A percentile compares a stretch with the other conserved stretches of the same genome.
Conservation (phyloP, 2,888 invertebrate genomes). For the Hecatera dysodea region DNA sequence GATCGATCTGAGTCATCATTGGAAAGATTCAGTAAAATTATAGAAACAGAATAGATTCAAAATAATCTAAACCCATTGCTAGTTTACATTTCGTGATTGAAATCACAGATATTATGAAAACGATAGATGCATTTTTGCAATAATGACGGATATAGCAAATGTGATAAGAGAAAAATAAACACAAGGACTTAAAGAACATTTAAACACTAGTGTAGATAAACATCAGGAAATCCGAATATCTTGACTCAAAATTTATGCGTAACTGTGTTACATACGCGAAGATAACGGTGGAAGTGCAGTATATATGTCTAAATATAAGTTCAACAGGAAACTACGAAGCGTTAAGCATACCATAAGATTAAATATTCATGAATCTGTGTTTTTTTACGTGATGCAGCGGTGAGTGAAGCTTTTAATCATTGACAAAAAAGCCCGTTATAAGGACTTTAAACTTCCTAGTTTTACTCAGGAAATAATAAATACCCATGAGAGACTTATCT, state of each 20-base stretch:
- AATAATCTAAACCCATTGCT: not conserved
- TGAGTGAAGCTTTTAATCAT: constrained; percentile 42
- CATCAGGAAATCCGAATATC: constrained; percentile 34
- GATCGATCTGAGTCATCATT: not conserved
- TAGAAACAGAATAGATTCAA: not conserved
- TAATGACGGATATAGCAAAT: not conserved
- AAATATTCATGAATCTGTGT: constrained; percentile 61
- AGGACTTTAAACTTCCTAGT: constrained; percentile 24
- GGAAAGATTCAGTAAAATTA: constrained; percentile 8
- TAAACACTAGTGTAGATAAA: constrained; percentile 10
- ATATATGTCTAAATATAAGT: constrained; percentile 54
- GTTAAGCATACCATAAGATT: constrained; percentile 57
- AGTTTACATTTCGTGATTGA: constrained; percentile 21
- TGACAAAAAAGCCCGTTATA: constrained; percentile 44
- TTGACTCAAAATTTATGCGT: constrained; percentile 33
- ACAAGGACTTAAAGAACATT: not conserved
- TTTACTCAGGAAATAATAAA: constrained; percentile 2
- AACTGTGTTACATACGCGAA: constrained; percentile 47
- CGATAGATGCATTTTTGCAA: not conserved
- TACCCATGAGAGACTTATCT: not conserved
- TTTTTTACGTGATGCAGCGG: constrained; percentile 50
- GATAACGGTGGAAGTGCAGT: constrained; percentile 61
- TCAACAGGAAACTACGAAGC: constrained; percentile 60
- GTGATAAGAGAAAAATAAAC: not conserved
- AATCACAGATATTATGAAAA: constrained; percentile 10